phyloP scores from a whole-genome alignment of 2,888 invertebrate genomes.

The Disparrhopalites patrizii region DNA sequence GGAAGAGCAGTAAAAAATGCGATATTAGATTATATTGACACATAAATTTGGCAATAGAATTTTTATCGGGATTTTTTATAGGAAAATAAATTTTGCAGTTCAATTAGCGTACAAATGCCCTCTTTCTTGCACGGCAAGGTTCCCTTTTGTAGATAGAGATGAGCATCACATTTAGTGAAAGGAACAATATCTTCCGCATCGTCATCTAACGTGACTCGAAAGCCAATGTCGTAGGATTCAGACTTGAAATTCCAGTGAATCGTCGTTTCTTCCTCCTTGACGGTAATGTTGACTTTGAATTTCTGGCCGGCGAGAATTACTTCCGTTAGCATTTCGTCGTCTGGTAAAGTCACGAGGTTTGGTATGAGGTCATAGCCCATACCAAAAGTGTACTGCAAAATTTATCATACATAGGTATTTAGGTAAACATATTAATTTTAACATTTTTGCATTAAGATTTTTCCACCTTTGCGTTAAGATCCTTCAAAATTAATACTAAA shows the following conservation, averaged over 20 bases:
- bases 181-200: neutral
- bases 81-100: too few relatives aligned
- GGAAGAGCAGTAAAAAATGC: neutral
- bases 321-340: constrained; percentile 3
- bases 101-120: constrained; percentile 15
- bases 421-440: neutral
- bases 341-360: neutral
- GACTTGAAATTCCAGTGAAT: constrained; percentile 21
- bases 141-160: constrained; percentile 16
- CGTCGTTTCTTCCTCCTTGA: neutral
- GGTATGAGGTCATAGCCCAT: constrained; percentile 2
- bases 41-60: too few relatives aligned
- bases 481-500: too few relatives aligned
- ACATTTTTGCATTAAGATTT: too few relatives aligned
- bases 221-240: constrained; percentile 16
- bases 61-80: too few relatives aligned
- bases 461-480: too few relatives aligned
- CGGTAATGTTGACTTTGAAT: neutral
- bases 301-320: neutral
- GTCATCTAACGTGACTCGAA: neutral
- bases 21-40: neutral
- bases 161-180: constrained; percentile 4
- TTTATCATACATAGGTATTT: too few relatives aligned
- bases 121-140: neutral
- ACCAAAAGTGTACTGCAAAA: constrained; percentile 11